Evolutionary conservation across 2,888 invertebrate species (phyloP).

Genomic region (Chrysolina oricalcia): DNA sequence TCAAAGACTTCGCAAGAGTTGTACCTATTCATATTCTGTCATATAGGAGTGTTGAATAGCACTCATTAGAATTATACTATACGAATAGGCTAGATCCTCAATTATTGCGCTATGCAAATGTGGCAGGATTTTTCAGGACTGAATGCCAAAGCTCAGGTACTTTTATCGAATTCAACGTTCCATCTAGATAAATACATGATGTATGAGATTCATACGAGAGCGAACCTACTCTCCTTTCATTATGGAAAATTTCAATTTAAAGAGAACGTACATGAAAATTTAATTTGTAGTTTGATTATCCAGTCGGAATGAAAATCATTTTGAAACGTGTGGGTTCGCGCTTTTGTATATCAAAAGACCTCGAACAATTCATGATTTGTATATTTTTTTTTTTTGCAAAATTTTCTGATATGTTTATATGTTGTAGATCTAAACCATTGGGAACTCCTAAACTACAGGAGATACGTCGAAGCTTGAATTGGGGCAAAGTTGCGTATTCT

Average conservation of each 20-base stretch:
- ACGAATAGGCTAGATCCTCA: not conserved
- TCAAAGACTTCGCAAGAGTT: no score
- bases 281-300: not conserved
- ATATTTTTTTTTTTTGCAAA: no score
- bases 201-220: not conserved
- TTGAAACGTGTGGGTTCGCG: not conserved
- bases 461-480: no score
- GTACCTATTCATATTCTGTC: no score
- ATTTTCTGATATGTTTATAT: no score
- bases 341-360: not conserved
- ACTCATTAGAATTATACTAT: not conserved
- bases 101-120: not conserved
- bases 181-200: constrained; percentile 16
- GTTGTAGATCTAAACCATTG: no score
- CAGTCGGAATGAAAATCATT: not conserved
- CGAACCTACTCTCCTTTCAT: not conserved
- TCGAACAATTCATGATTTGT: no score
- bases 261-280: constrained; percentile 12
- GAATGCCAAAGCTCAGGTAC: not conserved
- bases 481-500: no score
- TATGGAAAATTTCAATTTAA: constrained; percentile 6
- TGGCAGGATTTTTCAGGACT: not conserved
- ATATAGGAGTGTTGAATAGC: no score
- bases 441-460: no score
- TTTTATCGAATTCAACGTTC: constrained; percentile 2